Percentiles rank a stretch among this genome's conserved stretches.
phyloP scores from a whole-genome alignment of 1,140 invertebrate genomes.

The Drosophila aff. region DNA sequence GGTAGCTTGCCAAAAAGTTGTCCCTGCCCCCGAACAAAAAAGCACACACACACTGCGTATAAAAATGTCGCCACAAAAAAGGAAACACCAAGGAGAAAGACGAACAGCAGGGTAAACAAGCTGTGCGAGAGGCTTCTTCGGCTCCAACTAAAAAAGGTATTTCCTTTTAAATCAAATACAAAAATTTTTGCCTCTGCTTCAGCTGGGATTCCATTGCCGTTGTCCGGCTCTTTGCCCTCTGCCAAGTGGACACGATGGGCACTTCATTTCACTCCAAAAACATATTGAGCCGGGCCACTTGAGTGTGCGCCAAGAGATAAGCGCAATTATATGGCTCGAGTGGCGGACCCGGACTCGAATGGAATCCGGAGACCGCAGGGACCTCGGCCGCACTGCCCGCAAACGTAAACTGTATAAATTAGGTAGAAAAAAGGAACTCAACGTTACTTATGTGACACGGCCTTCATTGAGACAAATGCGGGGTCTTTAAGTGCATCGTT shows the following conservation, averaged over 20 bases:
- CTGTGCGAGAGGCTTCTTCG: constrained; percentile 12
- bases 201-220: constrained; percentile 51
- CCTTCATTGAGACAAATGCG: constrained; percentile 78
- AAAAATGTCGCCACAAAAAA: constrained; percentile 75
- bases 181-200: constrained; percentile 56
- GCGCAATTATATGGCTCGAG: constrained; percentile 80
- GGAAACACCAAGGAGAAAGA: constrained; percentile 19
- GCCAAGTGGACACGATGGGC: constrained; percentile 62
- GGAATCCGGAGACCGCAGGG: constrained; percentile 29
- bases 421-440: constrained; percentile 55
- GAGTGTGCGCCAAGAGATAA: constrained; percentile 82
- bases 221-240: constrained; percentile 18
- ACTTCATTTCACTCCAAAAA: constrained; percentile 78
- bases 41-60: constrained; percentile 42
- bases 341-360: constrained; percentile 38
- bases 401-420: constrained; percentile 65
- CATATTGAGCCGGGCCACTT: constrained; percentile 79
- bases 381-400: neutral
- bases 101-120: constrained; percentile 49
- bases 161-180: constrained; percentile 78
- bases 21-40: constrained; percentile 16
- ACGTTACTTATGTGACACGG: constrained; percentile 71
- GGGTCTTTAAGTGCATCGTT: constrained; percentile 67
- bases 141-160: constrained; percentile 69
- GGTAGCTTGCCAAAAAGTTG: constrained; percentile 76